These are phyloP conservation scores for Limosa lapponica DNA, from an alignment of 2,797 vertebrate species.

Conservation along the genomic window DNA sequence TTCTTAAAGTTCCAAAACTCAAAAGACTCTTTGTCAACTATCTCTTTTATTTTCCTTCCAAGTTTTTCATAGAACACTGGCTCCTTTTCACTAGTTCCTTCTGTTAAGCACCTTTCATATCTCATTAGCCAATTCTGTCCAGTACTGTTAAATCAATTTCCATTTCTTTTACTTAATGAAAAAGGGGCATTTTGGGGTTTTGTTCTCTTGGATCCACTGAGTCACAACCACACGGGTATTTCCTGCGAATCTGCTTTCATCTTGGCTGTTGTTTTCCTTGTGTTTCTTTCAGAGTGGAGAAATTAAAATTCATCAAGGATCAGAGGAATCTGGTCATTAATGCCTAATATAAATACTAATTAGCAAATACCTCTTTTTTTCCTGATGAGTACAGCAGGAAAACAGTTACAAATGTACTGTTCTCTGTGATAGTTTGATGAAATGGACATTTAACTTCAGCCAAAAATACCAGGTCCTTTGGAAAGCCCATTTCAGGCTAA, in stretches of 20 bases:
- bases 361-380: background rate
- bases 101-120: conserved; percentile 26
- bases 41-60: conserved; percentile 38
- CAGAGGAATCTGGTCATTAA: conserved; percentile 8
- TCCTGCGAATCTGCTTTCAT: conserved; percentile 24
- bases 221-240: conserved; percentile 35
- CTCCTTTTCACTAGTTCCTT: conserved; percentile 44
- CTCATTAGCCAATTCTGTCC: conserved; percentile 18
- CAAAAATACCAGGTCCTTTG: background rate
- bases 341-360: background rate
- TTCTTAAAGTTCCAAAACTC: conserved; percentile 18
- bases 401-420: background rate
- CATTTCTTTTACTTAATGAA: background rate
- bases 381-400: background rate
- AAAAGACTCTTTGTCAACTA: conserved; percentile 42
- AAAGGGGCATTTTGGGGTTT: background rate
- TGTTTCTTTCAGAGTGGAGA: background rate
- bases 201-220: conserved; percentile 13
- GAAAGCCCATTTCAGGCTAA: background rate
- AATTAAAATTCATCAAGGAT: conserved; percentile 16
- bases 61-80: conserved; percentile 21
- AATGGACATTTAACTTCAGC: background rate
- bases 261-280: background rate
- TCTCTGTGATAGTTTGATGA: background rate
- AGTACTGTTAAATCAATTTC: conserved; percentile 19